These are phyloP conservation scores for Eupeodes corollae DNA, from an alignment of 1,140 invertebrate species.

Conservation along the genomic window DNA sequence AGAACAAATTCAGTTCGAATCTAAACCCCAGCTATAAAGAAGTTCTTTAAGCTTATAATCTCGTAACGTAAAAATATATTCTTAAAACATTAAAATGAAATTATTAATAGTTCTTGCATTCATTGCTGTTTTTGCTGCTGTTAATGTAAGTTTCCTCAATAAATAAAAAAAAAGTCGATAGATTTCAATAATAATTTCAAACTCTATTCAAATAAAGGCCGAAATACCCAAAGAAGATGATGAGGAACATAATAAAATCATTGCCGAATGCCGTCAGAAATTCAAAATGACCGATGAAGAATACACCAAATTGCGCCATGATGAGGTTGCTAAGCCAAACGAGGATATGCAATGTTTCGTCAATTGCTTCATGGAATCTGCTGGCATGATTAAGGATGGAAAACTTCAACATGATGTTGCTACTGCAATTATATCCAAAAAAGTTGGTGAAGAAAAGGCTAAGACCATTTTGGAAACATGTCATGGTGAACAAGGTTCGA, in stretches of 20 bases:
- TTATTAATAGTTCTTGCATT: conserved; percentile 19
- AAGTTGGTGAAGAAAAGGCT: conserved; percentile 27
- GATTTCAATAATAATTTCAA: not conserved
- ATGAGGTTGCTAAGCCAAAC: conserved; percentile 20
- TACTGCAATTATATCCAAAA: conserved; percentile 14
- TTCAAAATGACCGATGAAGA: conserved; percentile 20
- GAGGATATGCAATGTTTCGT: conserved; percentile 28
- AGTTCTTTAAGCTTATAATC: too few species aligned
- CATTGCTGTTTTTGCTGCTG: conserved; percentile 18
- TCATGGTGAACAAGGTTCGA: conserved; percentile 13
- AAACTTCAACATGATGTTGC: conserved; percentile 18
- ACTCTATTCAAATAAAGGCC: conserved; percentile 17
- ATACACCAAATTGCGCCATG: conserved; percentile 19
- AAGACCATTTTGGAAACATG: conserved; percentile 5
- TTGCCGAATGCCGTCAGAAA: conserved; percentile 16
- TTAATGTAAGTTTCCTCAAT: conserved; percentile 14
- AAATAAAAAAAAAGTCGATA: not conserved
- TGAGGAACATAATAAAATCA: conserved; percentile 20
- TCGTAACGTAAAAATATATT: too few species aligned
- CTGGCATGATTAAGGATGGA: conserved; percentile 22
- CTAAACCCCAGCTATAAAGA: too few species aligned
- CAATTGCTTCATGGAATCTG: conserved; percentile 27
- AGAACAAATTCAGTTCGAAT: too few species aligned
- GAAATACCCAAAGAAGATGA: conserved; percentile 20
- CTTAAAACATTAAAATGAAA: conserved; percentile 18